phyloP scores from a whole-genome alignment of 2,888 invertebrate genomes.

The Heliothis peltigera region DNA sequence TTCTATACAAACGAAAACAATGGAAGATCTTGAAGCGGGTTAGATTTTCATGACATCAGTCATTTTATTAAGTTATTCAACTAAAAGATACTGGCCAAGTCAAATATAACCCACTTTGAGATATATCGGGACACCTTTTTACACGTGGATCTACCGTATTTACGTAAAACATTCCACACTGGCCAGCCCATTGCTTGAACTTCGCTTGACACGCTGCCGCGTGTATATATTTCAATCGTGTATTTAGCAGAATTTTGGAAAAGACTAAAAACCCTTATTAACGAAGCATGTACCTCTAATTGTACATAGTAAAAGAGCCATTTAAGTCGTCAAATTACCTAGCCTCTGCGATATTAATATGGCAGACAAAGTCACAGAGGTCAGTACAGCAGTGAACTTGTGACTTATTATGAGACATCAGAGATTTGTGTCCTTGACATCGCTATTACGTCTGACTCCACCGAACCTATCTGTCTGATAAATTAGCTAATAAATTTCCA shows the following conservation, averaged over 20 bases:
- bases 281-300: background rate
- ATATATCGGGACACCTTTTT: too few species aligned
- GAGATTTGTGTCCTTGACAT: constrained; percentile 51
- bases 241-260: background rate
- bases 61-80: too few species aligned
- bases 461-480: constrained; percentile 22
- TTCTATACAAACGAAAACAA: too few species aligned
- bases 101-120: too few species aligned
- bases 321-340: background rate
- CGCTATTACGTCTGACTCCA: constrained; percentile 25
- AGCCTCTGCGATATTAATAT: constrained; percentile 4
- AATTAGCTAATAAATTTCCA: constrained; percentile 42
- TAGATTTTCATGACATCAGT: too few species aligned
- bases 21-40: too few species aligned
- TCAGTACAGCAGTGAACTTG: constrained; percentile 29
- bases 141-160: too few species aligned
- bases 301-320: background rate
- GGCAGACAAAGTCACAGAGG: constrained; percentile 21
- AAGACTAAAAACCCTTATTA: background rate
- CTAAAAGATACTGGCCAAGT: too few species aligned
- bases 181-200: too few species aligned
- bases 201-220: too few species aligned
- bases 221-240: background rate
- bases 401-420: constrained; percentile 22
- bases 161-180: too few species aligned